Conservation (phyloP, 2,113 vertebrate species). For the Baryphthengus martii region DNA sequence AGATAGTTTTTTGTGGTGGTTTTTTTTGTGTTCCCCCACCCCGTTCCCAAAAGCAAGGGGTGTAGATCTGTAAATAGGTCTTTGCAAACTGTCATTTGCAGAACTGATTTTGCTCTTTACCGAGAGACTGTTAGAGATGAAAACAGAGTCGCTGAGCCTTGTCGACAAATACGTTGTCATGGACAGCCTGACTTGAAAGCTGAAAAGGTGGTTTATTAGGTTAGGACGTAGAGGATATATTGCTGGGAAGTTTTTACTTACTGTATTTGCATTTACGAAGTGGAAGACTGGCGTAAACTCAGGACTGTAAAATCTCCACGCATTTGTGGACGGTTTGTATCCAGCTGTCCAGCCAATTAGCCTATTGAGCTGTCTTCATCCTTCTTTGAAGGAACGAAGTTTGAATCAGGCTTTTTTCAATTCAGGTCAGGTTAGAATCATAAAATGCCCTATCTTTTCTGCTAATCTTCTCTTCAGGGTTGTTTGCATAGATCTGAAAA, state of each 20-base stretch:
- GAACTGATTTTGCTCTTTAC: neutral
- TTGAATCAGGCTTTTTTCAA: neutral
- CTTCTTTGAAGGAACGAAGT: neutral
- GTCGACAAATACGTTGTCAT: neutral
- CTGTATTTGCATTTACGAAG: neutral
- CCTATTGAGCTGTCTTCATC: neutral
- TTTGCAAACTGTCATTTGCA: neutral
- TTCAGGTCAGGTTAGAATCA: neutral
- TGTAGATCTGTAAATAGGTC: neutral
- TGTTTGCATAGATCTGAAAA: neutral
- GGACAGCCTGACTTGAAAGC: neutral
- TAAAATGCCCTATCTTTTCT: neutral
- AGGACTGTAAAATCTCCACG: conserved; percentile 17
- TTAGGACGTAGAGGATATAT: neutral
- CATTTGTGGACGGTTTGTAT: neutral
- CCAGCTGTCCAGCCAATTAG: neutral
- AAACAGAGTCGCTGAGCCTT: neutral
- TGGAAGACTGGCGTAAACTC: conserved; percentile 34
- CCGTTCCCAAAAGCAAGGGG: neutral
- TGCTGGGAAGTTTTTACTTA: neutral
- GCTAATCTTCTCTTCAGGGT: neutral
- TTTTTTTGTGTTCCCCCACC: neutral
- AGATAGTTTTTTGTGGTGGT: neutral
- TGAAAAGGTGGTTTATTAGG: neutral
- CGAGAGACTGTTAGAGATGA: neutral